Evolutionary conservation across 2,888 invertebrate species (phyloP), one percentile per base, ranked within the genome.

Genomic region (Philonicus albiceps): DNA sequence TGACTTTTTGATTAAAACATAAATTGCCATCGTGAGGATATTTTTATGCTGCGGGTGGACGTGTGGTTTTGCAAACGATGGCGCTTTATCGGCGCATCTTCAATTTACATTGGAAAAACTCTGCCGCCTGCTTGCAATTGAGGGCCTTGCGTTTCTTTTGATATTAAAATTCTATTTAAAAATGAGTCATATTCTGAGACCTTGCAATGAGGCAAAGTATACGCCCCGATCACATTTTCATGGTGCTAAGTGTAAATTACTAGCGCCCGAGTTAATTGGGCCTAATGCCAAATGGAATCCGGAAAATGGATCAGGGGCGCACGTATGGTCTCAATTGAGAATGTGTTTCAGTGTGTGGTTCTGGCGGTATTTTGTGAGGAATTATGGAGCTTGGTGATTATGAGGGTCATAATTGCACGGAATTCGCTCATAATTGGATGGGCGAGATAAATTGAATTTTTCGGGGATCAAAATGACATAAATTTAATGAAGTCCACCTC

Each of bases 251-350:
- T 64, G 64, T 64, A 64, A 64, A 64, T 64, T 64, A 64, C 64
- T 27, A 64, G 64, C 64, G 64, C 64, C 64, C 64, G 64, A 11
- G 64, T 74, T 74, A 31, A 74, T 37, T 37, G 34, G 31, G 74
- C 74, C 74, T 74, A 74, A 74, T 74, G 74, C 74, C 74, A 74
- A 74, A 37, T 37, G 74, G 19, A 31, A 74, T 19, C 37, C 7
- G 72, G 37, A 37, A 74, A 74, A 74, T 74, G 74, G 74, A 74
- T 74, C 74, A 74, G 31, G 74, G 74, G 37, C 74, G 34, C 74
- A 37, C 34, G 74, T 19, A 74, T 74, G 37, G 37, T 31, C 37
- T 34, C 37, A 74, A 74, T 74, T 31, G 34, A 31, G n/a, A 74
- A 74, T 74, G n/a, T 74, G 37, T n/a, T 49, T 31, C 31, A 8